Evolutionary conservation across 2,113 vertebrate species (phyloP), one percentile per base, ranked within the genome.

Genomic region (Dunckerocampus dactyliophorus): DNA sequence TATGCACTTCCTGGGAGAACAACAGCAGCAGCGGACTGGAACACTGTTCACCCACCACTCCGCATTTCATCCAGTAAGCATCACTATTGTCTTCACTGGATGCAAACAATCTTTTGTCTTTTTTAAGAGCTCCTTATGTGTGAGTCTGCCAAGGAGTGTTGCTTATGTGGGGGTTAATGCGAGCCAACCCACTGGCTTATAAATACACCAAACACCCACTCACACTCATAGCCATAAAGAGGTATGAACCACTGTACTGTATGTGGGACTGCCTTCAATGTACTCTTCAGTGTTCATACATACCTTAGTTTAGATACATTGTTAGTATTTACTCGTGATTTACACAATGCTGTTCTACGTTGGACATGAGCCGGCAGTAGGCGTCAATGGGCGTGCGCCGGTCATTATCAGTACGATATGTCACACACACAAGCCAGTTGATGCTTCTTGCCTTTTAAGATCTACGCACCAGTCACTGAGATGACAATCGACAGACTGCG

Each of bases 61-160:
- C 72, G 76, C 82, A 70, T 69, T 82, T 82, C 74, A 78, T 74
- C 80, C 66, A 73, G 53, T 73, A 68, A 64, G 59, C 67, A 77
- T 76, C 74, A 62, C 58, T 75, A 64, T 77, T 19, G 68, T 74
- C 47, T 67, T 76, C 79, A 77, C 70, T 75, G 76, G 69, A 84
- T 65, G 68, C 65, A 74, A 71, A 77, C 71, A 69, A 34, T 58
- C 51, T 20, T 51, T 63, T 71, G 20, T 74, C 63, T 64, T 45
- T 66, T 51, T 55, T 43, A n/a, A 22, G 15, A 73, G 50, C 45
- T 67, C 52, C 24, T 60, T 15, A 57, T 64, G 56, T 68, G 21
- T 57, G 53, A 61, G 20, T 43, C 39, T 43, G 39, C 39, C 39
- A 43, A 43, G 13, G 13, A 14, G 63, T 65, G 57, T 49, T 69